Conservation (phyloP, 1,140 invertebrate species). For the Trachelipus rathkii region DNA sequence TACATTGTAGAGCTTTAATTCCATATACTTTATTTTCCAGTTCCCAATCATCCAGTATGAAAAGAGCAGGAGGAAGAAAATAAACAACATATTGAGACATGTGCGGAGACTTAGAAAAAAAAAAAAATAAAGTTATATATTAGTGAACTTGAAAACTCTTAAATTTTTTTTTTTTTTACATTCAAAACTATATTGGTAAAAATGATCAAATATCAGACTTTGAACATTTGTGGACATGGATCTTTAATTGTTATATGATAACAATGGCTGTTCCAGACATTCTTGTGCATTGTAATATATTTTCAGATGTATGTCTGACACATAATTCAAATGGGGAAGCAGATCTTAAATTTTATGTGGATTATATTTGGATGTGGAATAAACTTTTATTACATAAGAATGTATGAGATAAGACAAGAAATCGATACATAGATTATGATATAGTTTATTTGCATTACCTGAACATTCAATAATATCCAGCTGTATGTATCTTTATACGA, state of each 20-base stretch:
- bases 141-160: too few relatives aligned
- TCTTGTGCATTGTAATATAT: too few relatives aligned
- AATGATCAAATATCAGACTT: neutral
- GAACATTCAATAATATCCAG: neutral
- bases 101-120: neutral
- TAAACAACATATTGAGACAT: neutral
- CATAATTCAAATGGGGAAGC: too few relatives aligned
- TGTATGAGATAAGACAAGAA: neutral
- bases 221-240: too few relatives aligned
- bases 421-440: neutral
- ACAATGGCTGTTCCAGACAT: too few relatives aligned
- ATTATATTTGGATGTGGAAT: neutral
- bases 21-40: neutral
- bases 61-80: neutral
- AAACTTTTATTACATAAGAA: neutral
- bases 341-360: too few relatives aligned
- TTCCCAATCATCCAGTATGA: slow-evolving; percentile 3
- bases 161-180: neutral
- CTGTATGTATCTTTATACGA: neutral
- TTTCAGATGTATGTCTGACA: too few relatives aligned
- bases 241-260: too few relatives aligned
- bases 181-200: neutral
- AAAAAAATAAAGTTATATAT: too few relatives aligned
- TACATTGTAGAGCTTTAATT: neutral
- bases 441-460: neutral